These are phyloP conservation scores for Zelleria hepariella DNA, from an alignment of 2,888 invertebrate genomes.

Conservation along the genomic window DNA sequence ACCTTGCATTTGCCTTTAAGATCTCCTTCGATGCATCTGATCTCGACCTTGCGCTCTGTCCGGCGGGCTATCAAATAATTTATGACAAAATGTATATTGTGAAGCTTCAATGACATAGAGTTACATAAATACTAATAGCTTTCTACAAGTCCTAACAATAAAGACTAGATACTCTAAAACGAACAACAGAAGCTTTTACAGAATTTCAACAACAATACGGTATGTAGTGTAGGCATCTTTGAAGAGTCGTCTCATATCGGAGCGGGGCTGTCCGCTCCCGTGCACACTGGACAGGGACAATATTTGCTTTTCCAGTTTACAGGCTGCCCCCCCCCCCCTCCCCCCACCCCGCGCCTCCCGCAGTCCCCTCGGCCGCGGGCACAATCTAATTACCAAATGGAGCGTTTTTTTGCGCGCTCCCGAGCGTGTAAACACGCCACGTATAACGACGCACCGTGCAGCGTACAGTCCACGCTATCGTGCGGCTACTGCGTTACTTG, in stretches of 20 bases:
- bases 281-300: conserved; percentile 14
- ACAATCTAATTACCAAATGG: conserved; percentile 66
- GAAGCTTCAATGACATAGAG: no score
- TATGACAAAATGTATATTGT: no score
- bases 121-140: no score
- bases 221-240: not conserved
- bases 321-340: conserved; percentile 17
- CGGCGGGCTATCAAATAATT: no score
- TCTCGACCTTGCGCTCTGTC: no score
- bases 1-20: no score
- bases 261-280: not conserved
- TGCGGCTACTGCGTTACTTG: not conserved
- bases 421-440: conserved; percentile 36
- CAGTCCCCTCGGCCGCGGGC: conserved; percentile 24
- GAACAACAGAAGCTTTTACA: not conserved
- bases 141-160: no score
- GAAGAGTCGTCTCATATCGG: not conserved
- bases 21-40: no score
- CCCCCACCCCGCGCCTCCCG: conserved; percentile 7
- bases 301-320: conserved; percentile 50
- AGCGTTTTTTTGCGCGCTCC: conserved; percentile 50
- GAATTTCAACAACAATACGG: not conserved
- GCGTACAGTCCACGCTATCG: conserved; percentile 13
- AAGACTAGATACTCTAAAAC: no score
- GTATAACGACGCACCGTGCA: conserved; percentile 24